phyloP scores from a whole-genome alignment of 2,113 vertebrate species.

The Lophotis ruficrista region DNA sequence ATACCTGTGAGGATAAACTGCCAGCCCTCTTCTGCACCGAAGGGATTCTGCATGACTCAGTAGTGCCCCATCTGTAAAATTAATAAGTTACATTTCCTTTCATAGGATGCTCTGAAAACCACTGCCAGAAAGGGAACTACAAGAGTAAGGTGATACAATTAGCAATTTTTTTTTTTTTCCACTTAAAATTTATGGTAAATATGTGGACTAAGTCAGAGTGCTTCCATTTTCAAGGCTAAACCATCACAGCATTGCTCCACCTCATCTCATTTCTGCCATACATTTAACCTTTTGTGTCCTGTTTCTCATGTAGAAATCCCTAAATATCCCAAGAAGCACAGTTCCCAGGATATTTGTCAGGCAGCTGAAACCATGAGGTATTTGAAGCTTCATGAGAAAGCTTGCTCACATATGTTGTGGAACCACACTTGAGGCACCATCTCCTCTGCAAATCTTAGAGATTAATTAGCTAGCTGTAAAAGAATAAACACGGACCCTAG shows the following conservation, averaged over 20 bases:
- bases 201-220: fast-evolving
- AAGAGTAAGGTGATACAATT: not conserved
- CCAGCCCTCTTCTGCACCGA: fast-evolving
- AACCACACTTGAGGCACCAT: not conserved
- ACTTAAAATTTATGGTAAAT: not conserved
- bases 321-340: not conserved
- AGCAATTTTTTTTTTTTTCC: fast-evolving
- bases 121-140: not conserved
- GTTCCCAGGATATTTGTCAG: not conserved
- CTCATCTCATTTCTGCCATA: not conserved
- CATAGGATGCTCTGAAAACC: not conserved
- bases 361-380: not conserved
- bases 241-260: too few relatives aligned
- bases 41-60: not conserved
- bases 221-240: not conserved
- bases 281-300: not conserved
- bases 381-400: not conserved
- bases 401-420: not conserved
- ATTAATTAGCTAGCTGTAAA: not conserved
- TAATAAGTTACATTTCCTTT: not conserved
- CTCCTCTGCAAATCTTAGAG: not conserved
- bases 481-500: not conserved
- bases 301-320: not conserved
- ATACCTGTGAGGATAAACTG: fast-evolving
- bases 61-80: not conserved